Percentiles rank a stretch among this genome's conserved stretches.
These are phyloP conservation scores for Orthosia incerta DNA, from an alignment of 2,888 invertebrate species.

Conservation along the genomic window DNA sequence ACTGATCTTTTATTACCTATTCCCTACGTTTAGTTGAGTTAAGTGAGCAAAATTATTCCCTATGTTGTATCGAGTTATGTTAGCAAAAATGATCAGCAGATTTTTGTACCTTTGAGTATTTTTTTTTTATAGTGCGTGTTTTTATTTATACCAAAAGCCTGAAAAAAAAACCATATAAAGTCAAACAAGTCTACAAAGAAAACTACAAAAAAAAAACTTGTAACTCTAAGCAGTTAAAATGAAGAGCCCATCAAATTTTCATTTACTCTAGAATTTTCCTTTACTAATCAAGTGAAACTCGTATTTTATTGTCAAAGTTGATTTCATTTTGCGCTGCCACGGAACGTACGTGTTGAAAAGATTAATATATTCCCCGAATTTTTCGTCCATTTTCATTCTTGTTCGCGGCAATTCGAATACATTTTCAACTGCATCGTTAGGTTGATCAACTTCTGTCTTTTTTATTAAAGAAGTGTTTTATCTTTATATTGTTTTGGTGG, in stretches of 20 bases:
- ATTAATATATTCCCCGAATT: conserved; percentile 18
- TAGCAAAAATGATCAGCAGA: no score
- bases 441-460: not conserved
- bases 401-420: conserved; percentile 8
- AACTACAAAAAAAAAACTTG: not conserved
- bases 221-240: conserved; percentile 14
- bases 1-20: no score
- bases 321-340: conserved; percentile 45
- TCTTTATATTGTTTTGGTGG: not conserved
- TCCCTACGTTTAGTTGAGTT: no score
- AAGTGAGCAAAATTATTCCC: no score
- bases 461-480: not conserved
- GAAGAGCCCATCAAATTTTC: conserved; percentile 16
- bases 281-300: conserved; percentile 42
- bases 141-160: no score
- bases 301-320: conserved; percentile 42
- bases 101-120: no score
- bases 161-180: no score
- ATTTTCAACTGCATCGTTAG: conserved; percentile 24
- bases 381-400: conserved; percentile 30
- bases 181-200: no score
- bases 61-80: no score
- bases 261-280: conserved; percentile 10
- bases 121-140: no score
- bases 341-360: conserved; percentile 19